Percentiles rank a stretch among this genome's conserved stretches.
Evolutionary conservation across 2,888 invertebrate species (phyloP).

Genomic region (Sinhomidia bicolor): DNA sequence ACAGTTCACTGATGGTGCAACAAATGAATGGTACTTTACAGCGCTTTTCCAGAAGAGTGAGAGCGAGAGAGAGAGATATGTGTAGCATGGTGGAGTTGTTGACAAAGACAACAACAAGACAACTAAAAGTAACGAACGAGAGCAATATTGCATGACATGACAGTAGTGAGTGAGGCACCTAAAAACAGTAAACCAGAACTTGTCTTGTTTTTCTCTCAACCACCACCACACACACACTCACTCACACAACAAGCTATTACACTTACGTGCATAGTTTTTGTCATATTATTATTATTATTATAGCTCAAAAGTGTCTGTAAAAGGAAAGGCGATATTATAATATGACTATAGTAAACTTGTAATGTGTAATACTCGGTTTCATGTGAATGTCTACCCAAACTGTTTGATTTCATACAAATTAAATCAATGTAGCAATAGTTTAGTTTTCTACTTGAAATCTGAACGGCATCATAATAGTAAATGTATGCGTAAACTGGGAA

Average conservation of each 20-base stretch:
- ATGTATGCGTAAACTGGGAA: background rate
- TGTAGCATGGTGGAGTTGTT: background rate
- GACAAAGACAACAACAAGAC: background rate
- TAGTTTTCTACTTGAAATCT: background rate
- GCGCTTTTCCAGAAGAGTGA: too few relatives aligned
- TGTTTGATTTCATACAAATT: background rate
- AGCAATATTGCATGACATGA: slow-evolving; percentile 2
- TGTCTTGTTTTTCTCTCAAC: background rate
- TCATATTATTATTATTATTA: background rate
- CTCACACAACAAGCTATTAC: too few relatives aligned
- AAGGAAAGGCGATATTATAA: too few relatives aligned
- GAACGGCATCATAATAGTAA: background rate
- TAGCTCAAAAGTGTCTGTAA: background rate
- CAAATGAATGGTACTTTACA: slow-evolving; percentile 5
- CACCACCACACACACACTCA: background rate
- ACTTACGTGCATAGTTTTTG: background rate
- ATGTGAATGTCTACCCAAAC: too few relatives aligned
- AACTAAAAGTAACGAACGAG: background rate
- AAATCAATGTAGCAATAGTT: background rate
- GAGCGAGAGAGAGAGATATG: background rate
- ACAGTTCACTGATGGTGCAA: background rate
- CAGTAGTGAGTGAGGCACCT: background rate
- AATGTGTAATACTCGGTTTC: too few relatives aligned
- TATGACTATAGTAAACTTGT: too few relatives aligned
- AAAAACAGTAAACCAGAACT: slow-evolving; percentile 3